These are phyloP conservation scores for Cebidichthys violaceus DNA, from an alignment of 2,113 vertebrate species.

Conservation along the genomic window DNA sequence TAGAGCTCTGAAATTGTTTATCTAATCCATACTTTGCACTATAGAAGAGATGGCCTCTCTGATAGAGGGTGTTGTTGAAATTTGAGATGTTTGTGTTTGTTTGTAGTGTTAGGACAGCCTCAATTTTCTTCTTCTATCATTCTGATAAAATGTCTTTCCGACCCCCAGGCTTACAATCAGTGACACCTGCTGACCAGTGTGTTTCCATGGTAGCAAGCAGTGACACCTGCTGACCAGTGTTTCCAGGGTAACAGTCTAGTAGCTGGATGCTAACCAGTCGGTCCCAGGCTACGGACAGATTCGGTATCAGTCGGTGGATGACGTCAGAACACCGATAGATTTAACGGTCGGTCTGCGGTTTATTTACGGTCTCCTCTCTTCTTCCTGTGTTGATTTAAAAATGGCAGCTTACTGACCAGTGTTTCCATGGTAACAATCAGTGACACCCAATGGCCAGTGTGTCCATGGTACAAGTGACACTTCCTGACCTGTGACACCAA, in stretches of 20 bases:
- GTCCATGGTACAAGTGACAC: neutral
- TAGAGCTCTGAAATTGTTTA: neutral
- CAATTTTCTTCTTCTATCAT: neutral
- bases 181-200: neutral
- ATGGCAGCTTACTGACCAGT: neutral
- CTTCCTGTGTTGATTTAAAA: too few species aligned
- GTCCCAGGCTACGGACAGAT: too few species aligned
- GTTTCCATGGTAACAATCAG: neutral
- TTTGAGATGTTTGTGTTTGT: neutral
- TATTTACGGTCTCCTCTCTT: too few species aligned
- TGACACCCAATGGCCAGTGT: neutral
- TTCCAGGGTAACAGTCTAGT: neutral
- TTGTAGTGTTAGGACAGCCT: neutral
- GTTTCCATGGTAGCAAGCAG: neutral
- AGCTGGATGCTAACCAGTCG: too few species aligned
- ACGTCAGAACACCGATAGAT: too few species aligned
- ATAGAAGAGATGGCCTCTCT: neutral
- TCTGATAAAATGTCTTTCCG: neutral
- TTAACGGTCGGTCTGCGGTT: too few species aligned
- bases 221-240: neutral
- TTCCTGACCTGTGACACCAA: neutral
- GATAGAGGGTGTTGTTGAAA: too few species aligned
- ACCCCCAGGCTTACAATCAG: neutral
- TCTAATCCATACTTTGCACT: neutral
- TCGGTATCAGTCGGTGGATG: too few species aligned